Evolutionary conservation across 2,797 vertebrate genomes (phyloP).

Genomic region (Pogoniulus pusillus): DNA sequence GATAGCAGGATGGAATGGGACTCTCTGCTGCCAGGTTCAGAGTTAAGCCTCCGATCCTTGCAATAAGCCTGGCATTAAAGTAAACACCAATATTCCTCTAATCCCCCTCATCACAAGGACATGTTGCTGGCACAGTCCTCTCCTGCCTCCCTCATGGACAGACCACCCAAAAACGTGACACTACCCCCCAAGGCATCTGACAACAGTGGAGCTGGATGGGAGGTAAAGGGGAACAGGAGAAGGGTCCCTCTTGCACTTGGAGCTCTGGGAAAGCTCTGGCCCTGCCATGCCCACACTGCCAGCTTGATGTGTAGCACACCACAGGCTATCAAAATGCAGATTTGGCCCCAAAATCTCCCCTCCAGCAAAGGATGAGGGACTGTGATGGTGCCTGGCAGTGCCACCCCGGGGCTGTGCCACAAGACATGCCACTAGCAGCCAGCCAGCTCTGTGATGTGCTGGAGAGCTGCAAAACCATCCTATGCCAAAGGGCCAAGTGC

Average conservation of each 20-base stretch:
- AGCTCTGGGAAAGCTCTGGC: not conserved
- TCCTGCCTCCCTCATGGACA: rapidly evolving
- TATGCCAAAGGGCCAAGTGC: not conserved
- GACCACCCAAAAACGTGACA: not conserved
- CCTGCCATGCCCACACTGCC: rapidly evolving
- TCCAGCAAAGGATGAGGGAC: not conserved
- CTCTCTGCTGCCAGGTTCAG: not conserved
- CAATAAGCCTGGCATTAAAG: conserved; percentile 32
- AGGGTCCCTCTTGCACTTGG: no score
- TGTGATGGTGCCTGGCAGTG: not conserved
- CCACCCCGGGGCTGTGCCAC: not conserved
- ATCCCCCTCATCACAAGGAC: not conserved
- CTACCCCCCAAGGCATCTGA: not conserved
- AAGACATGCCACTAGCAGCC: not conserved
- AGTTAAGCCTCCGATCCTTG: conserved; percentile 4
- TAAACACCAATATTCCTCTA: conserved; percentile 38
- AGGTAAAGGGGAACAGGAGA: not conserved
- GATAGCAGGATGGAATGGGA: not conserved
- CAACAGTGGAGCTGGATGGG: not conserved
- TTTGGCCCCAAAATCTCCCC: not conserved
- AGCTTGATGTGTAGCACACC: not conserved
- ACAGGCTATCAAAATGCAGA: not conserved
- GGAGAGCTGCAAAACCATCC: not conserved
- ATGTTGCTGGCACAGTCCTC: not conserved
- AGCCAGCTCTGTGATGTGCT: not conserved